A percentile compares a stretch with the other conserved stretches of the same genome.
These are phyloP conservation scores for Candidula unifasciata DNA, from an alignment of 2,888 invertebrate species.

Conservation along the genomic window DNA sequence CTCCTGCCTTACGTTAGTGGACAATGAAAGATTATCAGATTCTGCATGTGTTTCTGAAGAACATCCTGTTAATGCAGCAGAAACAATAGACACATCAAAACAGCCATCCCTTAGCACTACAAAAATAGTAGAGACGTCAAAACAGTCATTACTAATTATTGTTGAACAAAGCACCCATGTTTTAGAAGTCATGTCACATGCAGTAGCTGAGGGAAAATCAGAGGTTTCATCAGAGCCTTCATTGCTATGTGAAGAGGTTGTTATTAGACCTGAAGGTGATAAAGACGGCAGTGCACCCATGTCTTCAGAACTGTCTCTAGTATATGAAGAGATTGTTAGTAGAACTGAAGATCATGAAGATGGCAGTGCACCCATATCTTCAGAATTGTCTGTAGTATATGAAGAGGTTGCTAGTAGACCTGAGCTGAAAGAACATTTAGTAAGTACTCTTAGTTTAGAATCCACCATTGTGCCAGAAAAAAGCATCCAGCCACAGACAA, in stretches of 20 bases:
- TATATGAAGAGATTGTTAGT: not conserved
- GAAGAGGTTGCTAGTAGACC: not conserved
- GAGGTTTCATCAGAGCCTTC: not conserved
- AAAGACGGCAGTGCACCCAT: too few relatives aligned
- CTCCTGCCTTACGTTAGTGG: not conserved
- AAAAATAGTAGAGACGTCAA: not conserved
- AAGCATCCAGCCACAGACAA: not conserved
- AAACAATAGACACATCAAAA: not conserved
- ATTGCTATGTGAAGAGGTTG: not conserved
- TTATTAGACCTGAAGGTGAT: too few relatives aligned
- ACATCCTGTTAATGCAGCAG: not conserved
- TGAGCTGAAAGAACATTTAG: not conserved
- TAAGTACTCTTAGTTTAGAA: not conserved
- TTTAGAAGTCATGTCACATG: not conserved
- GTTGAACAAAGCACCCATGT: not conserved
- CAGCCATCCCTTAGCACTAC: not conserved
- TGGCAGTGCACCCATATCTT: too few relatives aligned
- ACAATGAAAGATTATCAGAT: slow-evolving; percentile 10
- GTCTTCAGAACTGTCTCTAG: not conserved
- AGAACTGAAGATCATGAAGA: not conserved
- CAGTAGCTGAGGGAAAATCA: not conserved
- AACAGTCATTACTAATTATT: not conserved
- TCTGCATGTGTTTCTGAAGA: not conserved
- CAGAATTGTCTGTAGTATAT: not conserved
- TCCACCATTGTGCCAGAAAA: not conserved